A percentile compares a stretch with the other conserved stretches of the same genome.
These are phyloP conservation scores for Clavelina lepadiformis DNA, from an alignment of 23 tunicate genomes.

Conservation along the genomic window DNA sequence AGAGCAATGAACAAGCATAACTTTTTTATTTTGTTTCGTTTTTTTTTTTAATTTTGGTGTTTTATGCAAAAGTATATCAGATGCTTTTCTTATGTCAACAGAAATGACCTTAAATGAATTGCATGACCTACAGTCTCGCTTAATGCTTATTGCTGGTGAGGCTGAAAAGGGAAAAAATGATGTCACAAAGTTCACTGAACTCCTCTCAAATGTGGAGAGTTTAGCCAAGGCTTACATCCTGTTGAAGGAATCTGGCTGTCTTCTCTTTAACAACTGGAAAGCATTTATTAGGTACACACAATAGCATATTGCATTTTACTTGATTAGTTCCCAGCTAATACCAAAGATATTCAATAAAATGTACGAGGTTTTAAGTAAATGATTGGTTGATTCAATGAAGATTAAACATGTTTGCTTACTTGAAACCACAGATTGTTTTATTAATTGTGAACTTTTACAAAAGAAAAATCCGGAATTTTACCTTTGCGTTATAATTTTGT, in stretches of 20 bases:
- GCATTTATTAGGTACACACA: constrained; percentile 19
- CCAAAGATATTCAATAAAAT: no score
- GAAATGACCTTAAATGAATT: constrained; percentile 39
- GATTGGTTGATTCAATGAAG: neutral
- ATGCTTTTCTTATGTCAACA: neutral
- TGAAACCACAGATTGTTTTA: no score
- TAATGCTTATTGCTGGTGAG: constrained; percentile 83
- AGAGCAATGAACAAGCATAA: neutral
- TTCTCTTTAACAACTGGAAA: constrained; percentile 32
- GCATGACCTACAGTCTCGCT: constrained; percentile 52
- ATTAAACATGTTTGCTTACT: neutral
- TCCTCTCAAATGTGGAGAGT: constrained; percentile 24
- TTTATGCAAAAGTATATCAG: neutral
- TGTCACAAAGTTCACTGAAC: constrained; percentile 12
- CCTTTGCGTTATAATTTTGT: no score
- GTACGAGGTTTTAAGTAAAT: no score
- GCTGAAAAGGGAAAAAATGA: constrained; percentile 54
- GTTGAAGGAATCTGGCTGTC: constrained; percentile 25
- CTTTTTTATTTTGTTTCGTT: neutral
- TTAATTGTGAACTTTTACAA: no score
- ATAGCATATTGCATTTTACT: no score
- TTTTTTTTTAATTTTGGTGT: neutral
- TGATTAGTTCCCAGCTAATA: no score
- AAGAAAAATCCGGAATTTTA: no score
- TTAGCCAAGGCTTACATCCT: constrained; percentile 34